Conservation (phyloP, 2,113 vertebrate genomes). For the Bos javanicus region DNA sequence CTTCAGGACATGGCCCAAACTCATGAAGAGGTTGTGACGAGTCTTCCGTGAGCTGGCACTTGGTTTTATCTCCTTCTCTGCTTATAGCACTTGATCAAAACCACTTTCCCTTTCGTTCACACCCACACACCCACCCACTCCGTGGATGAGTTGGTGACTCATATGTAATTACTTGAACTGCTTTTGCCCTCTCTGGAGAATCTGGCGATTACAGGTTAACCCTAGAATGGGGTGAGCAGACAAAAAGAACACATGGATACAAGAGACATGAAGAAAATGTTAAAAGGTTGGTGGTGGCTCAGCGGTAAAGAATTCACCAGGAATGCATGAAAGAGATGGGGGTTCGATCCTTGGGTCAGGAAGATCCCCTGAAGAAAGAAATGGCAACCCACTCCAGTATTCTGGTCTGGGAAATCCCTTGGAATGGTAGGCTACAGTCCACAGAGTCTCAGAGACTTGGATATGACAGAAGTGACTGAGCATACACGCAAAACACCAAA, state of each 20-base stretch:
- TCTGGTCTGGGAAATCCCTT: background rate
- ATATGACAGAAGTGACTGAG: background rate
- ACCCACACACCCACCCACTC: background rate
- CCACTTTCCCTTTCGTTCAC: background rate
- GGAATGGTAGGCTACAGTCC: background rate
- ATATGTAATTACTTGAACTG: background rate
- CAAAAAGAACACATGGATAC: background rate
- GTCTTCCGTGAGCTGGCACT: accelerated
- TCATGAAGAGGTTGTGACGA: background rate
- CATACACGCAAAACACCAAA: background rate
- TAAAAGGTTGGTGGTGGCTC: background rate
- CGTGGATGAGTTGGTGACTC: accelerated
- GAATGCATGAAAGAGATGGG: background rate
- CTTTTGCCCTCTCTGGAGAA: accelerated
- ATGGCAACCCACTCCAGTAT: background rate
- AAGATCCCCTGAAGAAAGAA: background rate
- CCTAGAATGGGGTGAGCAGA: accelerated
- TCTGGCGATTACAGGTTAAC: too few species aligned
- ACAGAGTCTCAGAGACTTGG: background rate
- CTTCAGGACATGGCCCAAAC: background rate
- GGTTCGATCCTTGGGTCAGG: accelerated
- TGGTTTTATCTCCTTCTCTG: background rate
- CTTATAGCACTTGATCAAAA: too few species aligned
- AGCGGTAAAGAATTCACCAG: background rate
- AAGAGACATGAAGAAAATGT: background rate